Evolutionary conservation across 1,140 invertebrate genomes (phyloP).

Genomic region (Probaryconus sp.): DNA sequence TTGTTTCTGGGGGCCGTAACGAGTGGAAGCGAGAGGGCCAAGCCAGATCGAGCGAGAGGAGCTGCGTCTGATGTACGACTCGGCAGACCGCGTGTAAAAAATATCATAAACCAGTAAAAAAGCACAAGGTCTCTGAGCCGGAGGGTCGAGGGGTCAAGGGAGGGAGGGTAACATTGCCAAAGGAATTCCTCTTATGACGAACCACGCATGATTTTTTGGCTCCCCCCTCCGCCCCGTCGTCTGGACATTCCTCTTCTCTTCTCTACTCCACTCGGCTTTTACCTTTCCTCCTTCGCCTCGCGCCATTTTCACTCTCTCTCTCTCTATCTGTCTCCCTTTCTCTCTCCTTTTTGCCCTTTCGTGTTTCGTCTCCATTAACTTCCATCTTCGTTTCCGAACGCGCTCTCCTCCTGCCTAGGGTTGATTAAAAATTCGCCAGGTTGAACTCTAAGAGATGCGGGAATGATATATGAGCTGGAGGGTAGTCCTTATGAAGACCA

Average conservation of each 20-base stretch:
- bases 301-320: conserved; percentile 36
- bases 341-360: conserved; percentile 31
- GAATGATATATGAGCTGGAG: conserved; percentile 57
- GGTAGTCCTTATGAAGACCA: conserved; percentile 58
- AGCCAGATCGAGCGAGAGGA: conserved; percentile 52
- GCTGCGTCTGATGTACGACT: conserved; percentile 75
- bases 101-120: conserved; percentile 79
- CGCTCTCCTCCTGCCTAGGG: conserved; percentile 38
- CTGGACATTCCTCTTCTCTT: conserved; percentile 56
- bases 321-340: conserved; percentile 22
- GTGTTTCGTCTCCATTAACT: conserved; percentile 50
- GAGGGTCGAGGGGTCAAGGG: conserved; percentile 48
- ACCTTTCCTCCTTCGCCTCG: conserved; percentile 23
- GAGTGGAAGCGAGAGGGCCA: conserved; percentile 22
- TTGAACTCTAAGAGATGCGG: conserved; percentile 46
- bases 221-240: conserved; percentile 48
- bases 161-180: conserved; percentile 62
- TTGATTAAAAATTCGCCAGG: conserved; percentile 62
- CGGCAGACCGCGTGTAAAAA: conserved; percentile 76
- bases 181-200: conserved; percentile 78
- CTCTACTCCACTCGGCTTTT: too few species aligned
- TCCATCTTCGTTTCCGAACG: conserved; percentile 45
- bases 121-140: conserved; percentile 70
- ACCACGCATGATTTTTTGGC: conserved; percentile 76
- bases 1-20: conserved; percentile 32